phyloP scores from a whole-genome alignment of 2,888 invertebrate species.

The Nomada ruficornis region DNA sequence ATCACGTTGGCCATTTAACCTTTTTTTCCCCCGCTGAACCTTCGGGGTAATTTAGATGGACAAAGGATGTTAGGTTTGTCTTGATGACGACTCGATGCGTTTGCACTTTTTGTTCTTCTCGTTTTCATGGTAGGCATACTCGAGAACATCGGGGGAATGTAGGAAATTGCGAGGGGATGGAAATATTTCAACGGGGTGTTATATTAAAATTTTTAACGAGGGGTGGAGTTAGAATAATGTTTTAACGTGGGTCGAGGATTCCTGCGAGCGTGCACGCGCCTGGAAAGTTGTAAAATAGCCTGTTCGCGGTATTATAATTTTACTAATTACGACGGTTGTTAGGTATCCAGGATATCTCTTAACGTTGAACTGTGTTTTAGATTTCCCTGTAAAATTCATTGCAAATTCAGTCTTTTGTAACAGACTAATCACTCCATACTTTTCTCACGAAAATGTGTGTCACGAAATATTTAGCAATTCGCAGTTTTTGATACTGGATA shows the following conservation, averaged over 20 bases:
- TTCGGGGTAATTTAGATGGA: conserved; percentile 17
- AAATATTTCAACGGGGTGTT: too few relatives aligned
- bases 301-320: too few relatives aligned
- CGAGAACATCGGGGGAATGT: background rate
- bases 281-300: background rate
- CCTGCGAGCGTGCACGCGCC: too few relatives aligned
- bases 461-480: too few relatives aligned
- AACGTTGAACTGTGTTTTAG: background rate
- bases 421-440: background rate
- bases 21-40: background rate
- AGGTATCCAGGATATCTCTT: too few relatives aligned
- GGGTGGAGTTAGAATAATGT: too few relatives aligned
- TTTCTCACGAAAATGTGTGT: background rate
- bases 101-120: background rate
- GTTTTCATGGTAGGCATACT: background rate
- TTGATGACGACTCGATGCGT: background rate
- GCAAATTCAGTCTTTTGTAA: background rate
- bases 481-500: too few relatives aligned
- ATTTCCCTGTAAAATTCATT: background rate
- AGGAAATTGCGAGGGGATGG: too few relatives aligned
- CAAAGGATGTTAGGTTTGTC: conserved; percentile 6
- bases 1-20: background rate
- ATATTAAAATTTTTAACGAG: too few relatives aligned
- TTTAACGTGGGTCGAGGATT: too few relatives aligned
- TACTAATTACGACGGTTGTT: too few relatives aligned